A percentile compares a stretch with the other conserved stretches of the same genome.
Evolutionary conservation across 2,113 vertebrate species (phyloP).

Genomic region (Uria aalge): DNA sequence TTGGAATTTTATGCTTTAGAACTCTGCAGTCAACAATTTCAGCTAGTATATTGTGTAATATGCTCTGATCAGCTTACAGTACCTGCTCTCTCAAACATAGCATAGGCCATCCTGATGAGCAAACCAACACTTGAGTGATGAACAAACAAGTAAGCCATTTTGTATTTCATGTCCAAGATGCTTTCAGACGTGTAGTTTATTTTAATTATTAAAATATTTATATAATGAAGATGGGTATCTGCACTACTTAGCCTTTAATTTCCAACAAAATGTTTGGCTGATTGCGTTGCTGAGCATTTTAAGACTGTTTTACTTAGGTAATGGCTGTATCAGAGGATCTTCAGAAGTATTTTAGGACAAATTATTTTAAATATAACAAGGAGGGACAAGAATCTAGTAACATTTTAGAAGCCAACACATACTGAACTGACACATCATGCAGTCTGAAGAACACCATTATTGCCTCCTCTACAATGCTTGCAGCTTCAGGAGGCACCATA

Average conservation of each 20-base stretch:
- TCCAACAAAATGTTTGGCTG: neutral
- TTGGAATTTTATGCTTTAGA: neutral
- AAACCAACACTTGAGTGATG: neutral
- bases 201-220: neutral
- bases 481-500: neutral
- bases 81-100: neutral
- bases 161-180: neutral
- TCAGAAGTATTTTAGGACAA: neutral
- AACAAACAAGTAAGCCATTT: neutral
- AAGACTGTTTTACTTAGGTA: neutral
- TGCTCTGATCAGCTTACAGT: neutral
- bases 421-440: neutral
- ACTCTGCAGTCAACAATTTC: neutral
- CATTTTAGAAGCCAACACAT: neutral
- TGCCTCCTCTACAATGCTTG: neutral
- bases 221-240: neutral
- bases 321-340: neutral
- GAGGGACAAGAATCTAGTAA: neutral
- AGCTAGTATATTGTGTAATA: neutral
- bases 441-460: neutral
- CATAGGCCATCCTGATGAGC: neutral
- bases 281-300: neutral
- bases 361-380: neutral
- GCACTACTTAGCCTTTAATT: neutral
- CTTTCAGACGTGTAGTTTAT: neutral